Evolutionary conservation across 1,140 invertebrate genomes (phyloP).

Genomic region (Homarus americanus): DNA sequence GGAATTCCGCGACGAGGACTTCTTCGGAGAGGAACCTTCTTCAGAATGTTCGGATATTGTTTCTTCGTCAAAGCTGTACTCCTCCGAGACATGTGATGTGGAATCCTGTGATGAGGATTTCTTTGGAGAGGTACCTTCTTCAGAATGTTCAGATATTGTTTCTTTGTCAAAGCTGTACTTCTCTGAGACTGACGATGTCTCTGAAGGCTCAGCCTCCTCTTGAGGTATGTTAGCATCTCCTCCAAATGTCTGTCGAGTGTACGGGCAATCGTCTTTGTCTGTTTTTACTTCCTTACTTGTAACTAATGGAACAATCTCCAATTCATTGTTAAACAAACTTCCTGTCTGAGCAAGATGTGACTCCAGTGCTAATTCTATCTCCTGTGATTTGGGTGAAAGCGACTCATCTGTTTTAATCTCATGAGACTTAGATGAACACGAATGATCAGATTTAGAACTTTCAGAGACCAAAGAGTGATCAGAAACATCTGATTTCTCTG

Average conservation of each 20-base stretch:
- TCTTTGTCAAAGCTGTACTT: constrained; percentile 56
- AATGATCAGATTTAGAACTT: constrained; percentile 48
- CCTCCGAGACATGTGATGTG: constrained; percentile 47
- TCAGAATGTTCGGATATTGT: constrained; percentile 23
- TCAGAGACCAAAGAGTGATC: constrained; percentile 57
- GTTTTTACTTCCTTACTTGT: constrained; percentile 15
- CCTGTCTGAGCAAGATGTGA: neutral
- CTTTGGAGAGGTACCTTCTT: neutral
- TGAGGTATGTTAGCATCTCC: neutral
- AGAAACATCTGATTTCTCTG: constrained; percentile 69
- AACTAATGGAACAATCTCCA: neutral
- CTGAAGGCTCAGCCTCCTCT: constrained; percentile 5
- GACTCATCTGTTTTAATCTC: constrained; percentile 19
- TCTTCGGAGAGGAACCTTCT: constrained; percentile 10
- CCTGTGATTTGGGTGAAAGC: neutral
- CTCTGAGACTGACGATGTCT: neutral
- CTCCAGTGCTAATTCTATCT: neutral
- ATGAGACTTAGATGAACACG: constrained; percentile 5
- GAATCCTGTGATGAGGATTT: constrained; percentile 12
- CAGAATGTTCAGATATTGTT: constrained; percentile 25
- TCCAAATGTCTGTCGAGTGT: neutral
- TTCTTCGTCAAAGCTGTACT: constrained; percentile 61
- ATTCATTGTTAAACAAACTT: neutral
- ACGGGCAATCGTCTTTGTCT: neutral
- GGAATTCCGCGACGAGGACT: constrained; percentile 51